Evolutionary conservation across 2,797 vertebrate genomes (phyloP).

Genomic region (Syndactyla subalaris): DNA sequence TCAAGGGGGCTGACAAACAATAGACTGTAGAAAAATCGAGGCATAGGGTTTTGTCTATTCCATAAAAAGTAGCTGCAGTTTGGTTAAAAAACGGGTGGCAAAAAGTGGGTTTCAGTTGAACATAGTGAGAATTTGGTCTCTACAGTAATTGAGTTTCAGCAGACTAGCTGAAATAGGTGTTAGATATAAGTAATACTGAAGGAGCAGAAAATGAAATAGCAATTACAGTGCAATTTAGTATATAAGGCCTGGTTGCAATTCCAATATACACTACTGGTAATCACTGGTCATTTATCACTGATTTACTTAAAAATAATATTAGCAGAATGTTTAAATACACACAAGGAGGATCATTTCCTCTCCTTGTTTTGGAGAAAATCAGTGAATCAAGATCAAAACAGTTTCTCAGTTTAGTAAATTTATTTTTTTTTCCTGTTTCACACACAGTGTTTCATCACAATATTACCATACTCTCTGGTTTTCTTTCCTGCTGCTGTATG

Average conservation of each 20-base stretch:
- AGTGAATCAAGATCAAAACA: not conserved
- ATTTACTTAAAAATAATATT: not conserved
- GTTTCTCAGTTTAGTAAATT: not conserved
- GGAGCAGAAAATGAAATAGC: not conserved
- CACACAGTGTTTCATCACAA: not conserved
- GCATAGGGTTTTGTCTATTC: not conserved
- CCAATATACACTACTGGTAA: not conserved
- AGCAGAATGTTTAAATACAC: not conserved
- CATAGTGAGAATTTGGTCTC: not conserved
- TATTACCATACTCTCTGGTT: not conserved
- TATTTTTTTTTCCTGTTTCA: not conserved
- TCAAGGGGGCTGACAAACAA: not conserved
- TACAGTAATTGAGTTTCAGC: not conserved
- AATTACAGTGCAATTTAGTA: not conserved
- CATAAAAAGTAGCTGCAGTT: not conserved
- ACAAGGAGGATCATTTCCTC: not conserved
- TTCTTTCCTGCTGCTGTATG: not conserved
- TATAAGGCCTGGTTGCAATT: not conserved
- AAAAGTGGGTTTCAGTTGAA: not conserved
- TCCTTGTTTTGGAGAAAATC: not conserved
- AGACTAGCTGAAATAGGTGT: not conserved
- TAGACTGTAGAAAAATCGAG: not conserved
- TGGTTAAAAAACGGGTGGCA: not conserved
- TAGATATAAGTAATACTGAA: not conserved
- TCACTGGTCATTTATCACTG: not conserved